These are phyloP conservation scores for Esox niger DNA, from an alignment of 2,113 vertebrate species.

Conservation along the genomic window DNA sequence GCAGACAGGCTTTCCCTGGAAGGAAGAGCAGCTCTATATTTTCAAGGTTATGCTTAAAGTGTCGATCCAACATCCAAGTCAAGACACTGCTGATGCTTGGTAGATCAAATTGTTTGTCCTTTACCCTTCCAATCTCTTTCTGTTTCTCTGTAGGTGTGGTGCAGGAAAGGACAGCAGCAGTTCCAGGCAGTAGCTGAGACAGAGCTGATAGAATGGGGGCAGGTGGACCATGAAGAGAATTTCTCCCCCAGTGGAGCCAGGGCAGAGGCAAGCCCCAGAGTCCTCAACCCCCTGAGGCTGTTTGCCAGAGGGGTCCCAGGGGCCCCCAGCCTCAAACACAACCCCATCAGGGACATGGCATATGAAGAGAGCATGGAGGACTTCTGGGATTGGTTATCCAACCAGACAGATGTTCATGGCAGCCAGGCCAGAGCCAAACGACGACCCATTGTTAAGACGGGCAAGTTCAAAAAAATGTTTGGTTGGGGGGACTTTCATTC, in stretches of 20 bases:
- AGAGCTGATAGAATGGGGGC: conserved; percentile 85
- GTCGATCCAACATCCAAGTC: too few species aligned
- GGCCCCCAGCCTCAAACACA: conserved; percentile 56
- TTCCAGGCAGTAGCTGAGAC: conserved; percentile 68
- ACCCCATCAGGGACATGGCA: conserved; percentile 78
- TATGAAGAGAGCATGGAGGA: conserved; percentile 87
- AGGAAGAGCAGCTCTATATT: too few species aligned
- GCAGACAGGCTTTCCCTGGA: too few species aligned
- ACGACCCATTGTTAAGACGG: conserved; percentile 97
- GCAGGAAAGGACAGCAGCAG: conserved; percentile 72
- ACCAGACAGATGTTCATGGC: conserved; percentile 89
- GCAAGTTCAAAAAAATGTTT: conserved; percentile 99
- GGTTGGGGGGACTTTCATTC: conserved; percentile 99
- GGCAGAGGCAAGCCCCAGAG: conserved; percentile 78
- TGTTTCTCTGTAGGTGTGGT: conserved; percentile 76
- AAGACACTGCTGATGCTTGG: too few species aligned
- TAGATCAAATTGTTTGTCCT: background rate
- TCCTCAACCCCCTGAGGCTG: conserved; percentile 88
- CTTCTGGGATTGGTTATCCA: conserved; percentile 98
- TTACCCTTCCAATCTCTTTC: conserved; percentile 3
- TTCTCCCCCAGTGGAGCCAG: conserved; percentile 72
- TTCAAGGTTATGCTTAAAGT: too few species aligned
- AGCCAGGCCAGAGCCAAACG: conserved; percentile 93
- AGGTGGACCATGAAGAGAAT: conserved; percentile 78
- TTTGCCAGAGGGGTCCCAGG: conserved; percentile 84